Evolutionary conservation across 2,888 invertebrate genomes (phyloP).

Genomic region (Cryptus armator): DNA sequence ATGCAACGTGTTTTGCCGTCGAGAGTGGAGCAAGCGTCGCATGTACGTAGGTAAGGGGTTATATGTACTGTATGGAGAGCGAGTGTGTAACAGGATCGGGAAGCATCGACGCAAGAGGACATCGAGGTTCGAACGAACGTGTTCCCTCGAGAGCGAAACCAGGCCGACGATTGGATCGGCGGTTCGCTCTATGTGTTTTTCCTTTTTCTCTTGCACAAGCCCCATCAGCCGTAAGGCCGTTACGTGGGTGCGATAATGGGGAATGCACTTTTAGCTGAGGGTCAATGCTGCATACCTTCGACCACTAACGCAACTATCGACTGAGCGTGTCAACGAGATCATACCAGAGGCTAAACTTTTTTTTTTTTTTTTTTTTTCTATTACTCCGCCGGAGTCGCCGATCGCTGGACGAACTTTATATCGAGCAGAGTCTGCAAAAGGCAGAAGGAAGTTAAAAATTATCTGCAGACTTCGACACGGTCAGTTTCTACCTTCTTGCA

Average conservation of each 20-base stretch:
- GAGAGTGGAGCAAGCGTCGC: slow-evolving; percentile 49
- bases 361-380: slow-evolving; percentile 14
- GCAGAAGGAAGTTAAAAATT: slow-evolving; percentile 3
- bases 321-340: slow-evolving; percentile 49
- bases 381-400: not conserved
- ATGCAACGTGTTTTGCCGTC: slow-evolving; percentile 48
- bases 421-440: not conserved
- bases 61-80: slow-evolving; percentile 49
- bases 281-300: slow-evolving; percentile 47
- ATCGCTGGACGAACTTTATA: not conserved
- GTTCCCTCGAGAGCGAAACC: slow-evolving; percentile 68
- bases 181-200: slow-evolving; percentile 31
- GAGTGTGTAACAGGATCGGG: slow-evolving; percentile 64
- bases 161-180: slow-evolving; percentile 67
- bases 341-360: slow-evolving; percentile 26
- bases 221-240: slow-evolving; percentile 64
- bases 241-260: slow-evolving; percentile 68
- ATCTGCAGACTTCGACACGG: not conserved
- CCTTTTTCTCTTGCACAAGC: slow-evolving; percentile 55
- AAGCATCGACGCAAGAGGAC: slow-evolving; percentile 55
- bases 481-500: not conserved
- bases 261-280: slow-evolving; percentile 60
- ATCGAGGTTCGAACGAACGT: slow-evolving; percentile 64
- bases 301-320: slow-evolving; percentile 38
- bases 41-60: slow-evolving; percentile 39